phyloP scores from a whole-genome alignment of 2,888 invertebrate genomes.

The Bunonema sp. region DNA sequence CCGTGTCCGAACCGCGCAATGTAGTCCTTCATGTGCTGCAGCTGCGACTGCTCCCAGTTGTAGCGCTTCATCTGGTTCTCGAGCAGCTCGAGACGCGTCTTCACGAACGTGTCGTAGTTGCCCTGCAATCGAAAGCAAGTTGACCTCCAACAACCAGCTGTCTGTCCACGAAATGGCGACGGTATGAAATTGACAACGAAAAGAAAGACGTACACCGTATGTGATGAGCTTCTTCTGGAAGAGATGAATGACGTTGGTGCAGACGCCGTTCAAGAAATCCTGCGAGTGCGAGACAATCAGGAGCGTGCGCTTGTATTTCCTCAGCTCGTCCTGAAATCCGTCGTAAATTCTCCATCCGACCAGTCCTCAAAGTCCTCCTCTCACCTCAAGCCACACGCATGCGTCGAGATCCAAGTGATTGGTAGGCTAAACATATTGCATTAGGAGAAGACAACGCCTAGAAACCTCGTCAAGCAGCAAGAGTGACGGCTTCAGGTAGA shows the following conservation, averaged over 20 bases:
- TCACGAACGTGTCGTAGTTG: slow-evolving; percentile 88
- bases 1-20: slow-evolving; percentile 98
- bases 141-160: too few relatives aligned
- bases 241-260: slow-evolving; percentile 79
- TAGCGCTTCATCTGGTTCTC: slow-evolving; percentile 98
- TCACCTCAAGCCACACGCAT: slow-evolving; percentile 83
- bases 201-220: slow-evolving; percentile 59
- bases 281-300: slow-evolving; percentile 97
- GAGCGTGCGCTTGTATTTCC: slow-evolving; percentile 78
- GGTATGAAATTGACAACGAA: background rate
- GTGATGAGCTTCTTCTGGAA: slow-evolving; percentile 79
- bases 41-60: slow-evolving; percentile 99
- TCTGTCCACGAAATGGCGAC: background rate
- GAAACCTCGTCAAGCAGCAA: slow-evolving; percentile 55
- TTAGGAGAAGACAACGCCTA: too few relatives aligned
- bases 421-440: too few relatives aligned
- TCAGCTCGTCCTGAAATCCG: background rate
- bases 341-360: background rate
- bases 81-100: slow-evolving; percentile 76
- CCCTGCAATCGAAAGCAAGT: slow-evolving; percentile 51
- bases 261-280: slow-evolving; percentile 88
- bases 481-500: slow-evolving; percentile 52
- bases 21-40: slow-evolving; percentile 97
- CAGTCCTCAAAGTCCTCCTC: background rate
- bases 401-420: slow-evolving; percentile 66